Percentiles rank a stretch among this genome's conserved stretches.
These are phyloP conservation scores for Catocala nupta DNA, from an alignment of 2,888 invertebrate genomes.

Conservation along the genomic window DNA sequence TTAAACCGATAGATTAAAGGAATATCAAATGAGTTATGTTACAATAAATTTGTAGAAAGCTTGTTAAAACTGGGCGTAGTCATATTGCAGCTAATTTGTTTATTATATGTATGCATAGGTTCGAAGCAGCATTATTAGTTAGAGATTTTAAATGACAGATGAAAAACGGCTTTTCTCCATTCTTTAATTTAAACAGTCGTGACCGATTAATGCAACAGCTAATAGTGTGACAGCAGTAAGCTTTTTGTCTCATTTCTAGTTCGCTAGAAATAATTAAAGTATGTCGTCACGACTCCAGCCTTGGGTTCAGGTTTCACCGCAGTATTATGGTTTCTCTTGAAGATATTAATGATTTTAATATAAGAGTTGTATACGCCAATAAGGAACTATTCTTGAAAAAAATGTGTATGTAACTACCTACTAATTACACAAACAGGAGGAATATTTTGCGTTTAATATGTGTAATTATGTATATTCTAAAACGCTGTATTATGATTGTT, in stretches of 20 bases:
- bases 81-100: too few species aligned
- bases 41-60: too few species aligned
- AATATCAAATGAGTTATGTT: too few species aligned
- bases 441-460: too few species aligned
- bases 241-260: constrained; percentile 58
- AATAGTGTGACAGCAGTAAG: constrained; percentile 21
- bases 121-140: too few species aligned
- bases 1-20: too few species aligned
- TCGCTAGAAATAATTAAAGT: constrained; percentile 53
- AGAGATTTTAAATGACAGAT: too few species aligned
- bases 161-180: background rate
- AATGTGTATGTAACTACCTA: background rate
- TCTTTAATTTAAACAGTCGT: constrained; percentile 11
- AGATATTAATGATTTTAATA: background rate
- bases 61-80: too few species aligned
- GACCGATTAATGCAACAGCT: background rate
- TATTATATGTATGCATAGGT: too few species aligned
- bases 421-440: too few species aligned
- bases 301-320: constrained; percentile 58
- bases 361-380: background rate
- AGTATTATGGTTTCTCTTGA: constrained; percentile 49
- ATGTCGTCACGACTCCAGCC: constrained; percentile 61
- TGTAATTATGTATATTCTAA: too few species aligned
- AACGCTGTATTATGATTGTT: too few species aligned
- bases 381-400: background rate